phyloP scores from a whole-genome alignment of 2,888 invertebrate genomes.

The Perizoma affinitatum region DNA sequence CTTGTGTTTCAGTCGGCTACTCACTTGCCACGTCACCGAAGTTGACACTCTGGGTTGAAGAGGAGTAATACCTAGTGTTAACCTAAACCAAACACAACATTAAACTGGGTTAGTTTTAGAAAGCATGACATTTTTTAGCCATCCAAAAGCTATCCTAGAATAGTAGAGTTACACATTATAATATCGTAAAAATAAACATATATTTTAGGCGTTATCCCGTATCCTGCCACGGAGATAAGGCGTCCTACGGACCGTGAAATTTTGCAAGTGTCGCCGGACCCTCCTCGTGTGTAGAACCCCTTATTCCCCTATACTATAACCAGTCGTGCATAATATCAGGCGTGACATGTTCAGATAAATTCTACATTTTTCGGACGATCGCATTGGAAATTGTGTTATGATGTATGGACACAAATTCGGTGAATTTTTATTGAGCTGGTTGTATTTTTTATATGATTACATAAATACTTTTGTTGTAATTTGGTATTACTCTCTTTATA shows the following conservation, averaged over 20 bases:
- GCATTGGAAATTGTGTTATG: slow-evolving; percentile 30
- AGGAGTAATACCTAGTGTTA: too few species aligned
- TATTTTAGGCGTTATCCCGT: slow-evolving; percentile 40
- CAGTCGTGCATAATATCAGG: slow-evolving; percentile 32
- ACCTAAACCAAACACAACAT: too few species aligned
- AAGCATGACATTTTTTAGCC: too few species aligned
- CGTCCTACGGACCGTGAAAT: slow-evolving; percentile 66
- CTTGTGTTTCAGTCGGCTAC: too few species aligned
- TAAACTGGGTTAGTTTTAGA: too few species aligned
- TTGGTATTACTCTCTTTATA: too few species aligned
- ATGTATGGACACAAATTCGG: slow-evolving; percentile 20
- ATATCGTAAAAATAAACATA: slow-evolving; percentile 41
- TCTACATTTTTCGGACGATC: slow-evolving; percentile 30
- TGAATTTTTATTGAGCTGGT: background rate
- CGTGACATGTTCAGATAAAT: slow-evolving; percentile 29
- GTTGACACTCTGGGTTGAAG: too few species aligned
- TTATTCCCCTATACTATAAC: slow-evolving; percentile 20
- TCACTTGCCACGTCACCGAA: too few species aligned
- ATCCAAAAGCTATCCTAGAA: background rate
- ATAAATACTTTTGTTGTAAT: too few species aligned
- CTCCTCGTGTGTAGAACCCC: slow-evolving; percentile 27
- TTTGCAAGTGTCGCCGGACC: slow-evolving; percentile 65
- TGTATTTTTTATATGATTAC: background rate
- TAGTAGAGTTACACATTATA: too few species aligned
- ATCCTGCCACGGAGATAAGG: slow-evolving; percentile 55